Percentiles rank a stretch among this genome's conserved stretches.
phyloP scores from a whole-genome alignment of 2,888 invertebrate species.

The Macrophya alboannulata region DNA sequence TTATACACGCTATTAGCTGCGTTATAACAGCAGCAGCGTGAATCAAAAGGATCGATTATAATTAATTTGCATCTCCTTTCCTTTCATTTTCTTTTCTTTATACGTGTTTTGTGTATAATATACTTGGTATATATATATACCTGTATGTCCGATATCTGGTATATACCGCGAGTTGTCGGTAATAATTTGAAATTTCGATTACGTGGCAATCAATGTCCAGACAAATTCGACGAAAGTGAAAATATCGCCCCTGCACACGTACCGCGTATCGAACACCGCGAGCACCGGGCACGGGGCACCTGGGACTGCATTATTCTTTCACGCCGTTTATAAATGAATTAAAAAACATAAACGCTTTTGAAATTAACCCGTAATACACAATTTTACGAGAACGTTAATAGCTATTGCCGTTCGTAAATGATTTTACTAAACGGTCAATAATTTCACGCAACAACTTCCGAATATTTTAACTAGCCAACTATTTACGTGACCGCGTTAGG shows the following conservation, averaged over 20 bases:
- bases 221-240: conserved; percentile 33
- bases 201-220: conserved; percentile 11
- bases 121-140: neutral
- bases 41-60: conserved; percentile 33
- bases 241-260: neutral
- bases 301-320: neutral
- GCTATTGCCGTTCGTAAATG: neutral
- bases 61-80: conserved; percentile 47
- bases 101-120: neutral
- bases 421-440: conserved; percentile 11
- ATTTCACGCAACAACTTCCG: conserved; percentile 27
- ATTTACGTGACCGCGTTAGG: conserved; percentile 8
- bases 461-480: neutral
- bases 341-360: neutral
- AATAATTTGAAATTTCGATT: conserved; percentile 48
- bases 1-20: neutral
- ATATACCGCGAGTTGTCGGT: neutral
- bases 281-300: no score
- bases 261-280: neutral
- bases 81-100: neutral
- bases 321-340: neutral
- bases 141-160: neutral
- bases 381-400: conserved; percentile 1
- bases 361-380: conserved; percentile 7
- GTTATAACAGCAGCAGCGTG: neutral